phyloP scores from a whole-genome alignment of 2,113 vertebrate species.

The Siniperca knerii region DNA sequence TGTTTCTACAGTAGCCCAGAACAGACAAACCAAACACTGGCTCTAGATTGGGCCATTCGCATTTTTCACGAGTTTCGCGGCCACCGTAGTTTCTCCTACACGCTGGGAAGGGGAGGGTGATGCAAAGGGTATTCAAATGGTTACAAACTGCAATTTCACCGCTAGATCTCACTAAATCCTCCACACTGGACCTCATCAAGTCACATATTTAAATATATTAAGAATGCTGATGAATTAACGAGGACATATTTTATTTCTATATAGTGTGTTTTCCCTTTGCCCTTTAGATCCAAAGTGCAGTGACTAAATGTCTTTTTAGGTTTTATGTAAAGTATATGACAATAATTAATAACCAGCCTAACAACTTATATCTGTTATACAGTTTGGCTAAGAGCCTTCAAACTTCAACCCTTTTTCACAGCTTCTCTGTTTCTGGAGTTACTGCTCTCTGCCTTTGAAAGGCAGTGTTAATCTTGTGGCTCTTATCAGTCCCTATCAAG shows the following conservation, averaged over 20 bases:
- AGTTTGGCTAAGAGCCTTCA: neutral
- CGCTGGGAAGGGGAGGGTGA: too few species aligned
- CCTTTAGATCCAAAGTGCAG: neutral
- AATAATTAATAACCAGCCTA: neutral
- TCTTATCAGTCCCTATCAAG: constrained; percentile 20
- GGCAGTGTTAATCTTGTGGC: neutral
- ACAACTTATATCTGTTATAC: neutral
- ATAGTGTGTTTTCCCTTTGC: neutral
- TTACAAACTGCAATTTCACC: too few species aligned
- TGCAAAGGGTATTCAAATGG: too few species aligned
- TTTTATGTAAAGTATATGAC: neutral
- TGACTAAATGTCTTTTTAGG: neutral
- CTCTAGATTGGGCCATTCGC: too few species aligned
- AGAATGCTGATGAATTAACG: neutral
- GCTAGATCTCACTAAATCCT: too few species aligned
- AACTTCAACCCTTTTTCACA: neutral
- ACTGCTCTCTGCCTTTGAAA: neutral
- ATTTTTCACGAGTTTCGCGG: too few species aligned
- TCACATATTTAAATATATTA: neutral
- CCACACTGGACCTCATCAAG: too few species aligned
- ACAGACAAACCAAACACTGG: too few species aligned
- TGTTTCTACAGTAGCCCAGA: too few species aligned
- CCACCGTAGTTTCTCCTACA: too few species aligned
- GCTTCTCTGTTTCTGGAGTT: neutral
- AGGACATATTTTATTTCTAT: neutral